Conservation (phyloP, 2,888 invertebrate species). For the Oxyteleia sp. region DNA sequence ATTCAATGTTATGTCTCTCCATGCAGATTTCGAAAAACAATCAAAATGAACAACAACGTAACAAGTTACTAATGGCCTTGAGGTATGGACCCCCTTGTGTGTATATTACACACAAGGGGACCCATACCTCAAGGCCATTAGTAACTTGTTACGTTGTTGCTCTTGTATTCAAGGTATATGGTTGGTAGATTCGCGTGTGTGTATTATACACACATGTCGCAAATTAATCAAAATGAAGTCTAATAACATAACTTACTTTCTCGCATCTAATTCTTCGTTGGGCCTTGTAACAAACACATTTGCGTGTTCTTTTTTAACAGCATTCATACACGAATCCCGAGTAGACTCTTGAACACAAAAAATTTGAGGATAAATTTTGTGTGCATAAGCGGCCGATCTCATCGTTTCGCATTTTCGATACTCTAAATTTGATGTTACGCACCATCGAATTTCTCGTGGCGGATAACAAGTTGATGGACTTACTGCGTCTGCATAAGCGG, state of each 20-base stretch:
- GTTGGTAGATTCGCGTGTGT: too few relatives aligned
- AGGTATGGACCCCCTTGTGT: too few relatives aligned
- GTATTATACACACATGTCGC: too few relatives aligned
- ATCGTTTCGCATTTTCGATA: slow-evolving; percentile 94
- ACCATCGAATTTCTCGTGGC: slow-evolving; percentile 87
- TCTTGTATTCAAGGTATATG: too few relatives aligned
- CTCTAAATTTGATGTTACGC: slow-evolving; percentile 91
- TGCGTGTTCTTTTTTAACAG: slow-evolving; percentile 89
- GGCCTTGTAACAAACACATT: slow-evolving; percentile 92
- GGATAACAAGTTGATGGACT: slow-evolving; percentile 82
- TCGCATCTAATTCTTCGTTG: slow-evolving; percentile 91
- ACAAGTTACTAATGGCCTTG: too few relatives aligned
- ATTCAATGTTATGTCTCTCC: too few relatives aligned
- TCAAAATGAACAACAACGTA: too few relatives aligned
- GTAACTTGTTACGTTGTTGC: too few relatives aligned
- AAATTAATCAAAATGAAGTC: slow-evolving; percentile 22
- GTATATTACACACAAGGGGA: too few relatives aligned
- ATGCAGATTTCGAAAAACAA: too few relatives aligned
- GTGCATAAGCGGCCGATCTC: slow-evolving; percentile 91
- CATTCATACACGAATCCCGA: slow-evolving; percentile 91
- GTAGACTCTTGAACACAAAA: slow-evolving; percentile 91
- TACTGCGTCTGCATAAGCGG: slow-evolving; percentile 85
- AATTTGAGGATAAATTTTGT: slow-evolving; percentile 93
- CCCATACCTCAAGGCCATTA: too few relatives aligned
- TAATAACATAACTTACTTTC: slow-evolving; percentile 88